Evolutionary conservation across 1,140 invertebrate species (phyloP), one percentile per base, ranked within the genome.

Genomic region (Dryas iulia): DNA sequence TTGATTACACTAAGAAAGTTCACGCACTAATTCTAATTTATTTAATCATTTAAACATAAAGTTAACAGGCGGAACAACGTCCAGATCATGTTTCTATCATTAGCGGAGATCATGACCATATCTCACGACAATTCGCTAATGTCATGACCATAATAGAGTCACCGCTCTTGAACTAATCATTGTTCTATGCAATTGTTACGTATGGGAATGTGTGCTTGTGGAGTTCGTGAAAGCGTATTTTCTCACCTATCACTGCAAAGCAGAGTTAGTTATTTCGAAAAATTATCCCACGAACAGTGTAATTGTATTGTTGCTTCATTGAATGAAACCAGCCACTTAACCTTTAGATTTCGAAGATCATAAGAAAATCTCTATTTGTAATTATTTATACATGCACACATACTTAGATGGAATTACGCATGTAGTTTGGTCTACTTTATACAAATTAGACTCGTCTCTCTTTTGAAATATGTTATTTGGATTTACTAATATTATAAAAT

Each of bases 211-310:
- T 78, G 69, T 71, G 65, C 66, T 75, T 72, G 66, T 71, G 61
- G 74, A 74, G 73, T 66, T 69, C 77, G 85, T 78, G 85, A 87
- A 87, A 87, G 85, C 82, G 81, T 72, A 68, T 76, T 79, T 86
- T 87, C 84, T 77, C 80, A 81, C 69, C 71, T 63, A 77, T 78
- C 57, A 70, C 69, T 74, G 56, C 72, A 76, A 71, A 74, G 72
- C 73, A 66, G 74, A 68, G 71, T 72, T 79, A 66, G 68, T 75
- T 74, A 72, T 77, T 66, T 77, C 70, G 67, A 72, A 77, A 79
- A 77, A 78, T 76, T 26, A 57, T 77, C 69, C 66, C 74, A 77
- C 72, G 69, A 71, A 58, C 56, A 30, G 23, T 61, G 30, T 71
- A 71, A 72, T 77, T 77, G 67, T 66, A 71, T 63, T 71, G 69